Evolutionary conservation across 1,140 invertebrate species (phyloP).

Genomic region (Procambarus clarkii): DNA sequence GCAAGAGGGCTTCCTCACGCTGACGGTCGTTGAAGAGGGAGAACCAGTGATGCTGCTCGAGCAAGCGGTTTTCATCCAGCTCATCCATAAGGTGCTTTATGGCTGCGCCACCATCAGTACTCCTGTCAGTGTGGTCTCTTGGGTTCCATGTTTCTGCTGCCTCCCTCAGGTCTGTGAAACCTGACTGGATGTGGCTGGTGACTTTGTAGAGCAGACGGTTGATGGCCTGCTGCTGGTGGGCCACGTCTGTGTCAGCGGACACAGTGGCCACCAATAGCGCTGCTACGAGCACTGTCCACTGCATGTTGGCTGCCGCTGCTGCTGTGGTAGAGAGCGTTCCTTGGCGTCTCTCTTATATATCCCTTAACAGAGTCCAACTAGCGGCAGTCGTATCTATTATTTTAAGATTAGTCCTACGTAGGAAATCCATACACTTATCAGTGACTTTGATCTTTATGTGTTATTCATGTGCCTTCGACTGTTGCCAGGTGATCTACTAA

Average conservation of each 20-base stretch:
- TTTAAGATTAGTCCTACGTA: not conserved
- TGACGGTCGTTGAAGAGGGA: slow-evolving; percentile 68
- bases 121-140: slow-evolving; percentile 24
- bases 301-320: not conserved
- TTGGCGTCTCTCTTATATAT: slow-evolving; percentile 19
- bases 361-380: not conserved
- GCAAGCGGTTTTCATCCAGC: slow-evolving; percentile 34
- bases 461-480: not conserved
- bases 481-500: not conserved
- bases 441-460: not conserved
- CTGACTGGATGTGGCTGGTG: slow-evolving; percentile 28
- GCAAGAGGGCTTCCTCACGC: slow-evolving; percentile 67
- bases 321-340: not conserved
- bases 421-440: not conserved
- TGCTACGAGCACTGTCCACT: slow-evolving; percentile 38
- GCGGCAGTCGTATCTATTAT: not conserved
- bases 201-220: slow-evolving; percentile 55
- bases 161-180: slow-evolving; percentile 30
- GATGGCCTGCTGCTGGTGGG: slow-evolving; percentile 59
- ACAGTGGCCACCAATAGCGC: slow-evolving; percentile 42
- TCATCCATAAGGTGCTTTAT: slow-evolving; percentile 48
- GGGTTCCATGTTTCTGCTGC: slow-evolving; percentile 40
- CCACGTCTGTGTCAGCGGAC: slow-evolving; percentile 30
- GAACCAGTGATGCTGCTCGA: slow-evolving; percentile 58
- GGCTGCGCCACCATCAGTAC: slow-evolving; percentile 53